phyloP scores from a whole-genome alignment of 1,140 invertebrate genomes.

The Bombus haemorrhoidalis region DNA sequence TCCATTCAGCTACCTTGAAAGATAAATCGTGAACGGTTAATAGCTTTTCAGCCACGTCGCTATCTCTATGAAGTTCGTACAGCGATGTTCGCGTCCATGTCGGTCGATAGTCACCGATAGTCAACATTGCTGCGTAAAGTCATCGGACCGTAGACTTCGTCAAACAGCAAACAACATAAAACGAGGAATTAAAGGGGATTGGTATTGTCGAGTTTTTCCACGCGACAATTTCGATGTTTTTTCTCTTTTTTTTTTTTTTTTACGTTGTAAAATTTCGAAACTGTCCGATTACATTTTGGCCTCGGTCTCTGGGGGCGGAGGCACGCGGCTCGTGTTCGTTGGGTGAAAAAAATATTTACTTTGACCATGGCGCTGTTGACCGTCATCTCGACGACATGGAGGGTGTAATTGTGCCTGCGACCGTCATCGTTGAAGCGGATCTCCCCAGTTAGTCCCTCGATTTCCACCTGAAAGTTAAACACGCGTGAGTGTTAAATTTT shows the following conservation, averaged over 20 bases:
- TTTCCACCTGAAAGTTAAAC: slow-evolving; percentile 88
- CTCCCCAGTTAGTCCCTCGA: slow-evolving; percentile 95
- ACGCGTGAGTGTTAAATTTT: neutral
- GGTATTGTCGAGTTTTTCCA: neutral
- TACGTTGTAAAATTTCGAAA: slow-evolving; percentile 1
- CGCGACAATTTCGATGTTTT: neutral
- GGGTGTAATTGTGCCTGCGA: slow-evolving; percentile 92
- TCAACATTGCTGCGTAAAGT: neutral
- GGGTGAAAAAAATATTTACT: slow-evolving; percentile 82
- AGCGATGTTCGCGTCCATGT: neutral
- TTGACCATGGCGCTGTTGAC: slow-evolving; percentile 93
- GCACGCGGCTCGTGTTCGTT: neutral
- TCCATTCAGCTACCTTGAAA: slow-evolving; percentile 94
- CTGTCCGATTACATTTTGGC: slow-evolving; percentile 9
- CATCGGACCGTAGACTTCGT: neutral
- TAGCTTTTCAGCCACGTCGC: neutral
- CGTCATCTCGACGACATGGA: slow-evolving; percentile 97
- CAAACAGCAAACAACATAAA: neutral
- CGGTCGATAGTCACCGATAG: neutral
- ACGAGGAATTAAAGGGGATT: neutral
- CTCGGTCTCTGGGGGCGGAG: neutral
- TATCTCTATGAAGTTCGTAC: neutral
- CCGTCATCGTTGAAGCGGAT: slow-evolving; percentile 95
- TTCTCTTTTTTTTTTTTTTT: neutral
- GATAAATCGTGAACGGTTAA: slow-evolving; percentile 1